These are phyloP conservation scores for Heteractis magnifica DNA, from an alignment of 92 coral and sea anemone genomes.

Conservation along the genomic window DNA sequence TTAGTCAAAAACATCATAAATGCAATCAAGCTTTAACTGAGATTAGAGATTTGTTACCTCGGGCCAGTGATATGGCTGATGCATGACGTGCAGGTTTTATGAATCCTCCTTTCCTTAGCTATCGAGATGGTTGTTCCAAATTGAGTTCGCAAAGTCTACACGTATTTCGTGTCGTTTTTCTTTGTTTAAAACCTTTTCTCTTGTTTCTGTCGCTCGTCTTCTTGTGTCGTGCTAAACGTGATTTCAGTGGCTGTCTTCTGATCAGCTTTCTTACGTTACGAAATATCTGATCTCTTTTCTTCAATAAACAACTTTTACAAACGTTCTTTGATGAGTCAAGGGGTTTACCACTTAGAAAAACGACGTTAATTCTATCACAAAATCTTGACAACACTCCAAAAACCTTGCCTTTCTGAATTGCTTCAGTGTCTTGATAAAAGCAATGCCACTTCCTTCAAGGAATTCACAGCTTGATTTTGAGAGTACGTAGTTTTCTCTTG, in stretches of 20 bases:
- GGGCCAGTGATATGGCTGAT: constrained; percentile 43
- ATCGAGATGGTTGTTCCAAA: not conserved
- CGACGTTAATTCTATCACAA: not conserved
- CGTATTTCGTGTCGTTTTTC: not conserved
- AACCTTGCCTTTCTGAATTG: not conserved
- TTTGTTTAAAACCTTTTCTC: not conserved
- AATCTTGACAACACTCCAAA: constrained; percentile 8
- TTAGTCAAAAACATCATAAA: not conserved
- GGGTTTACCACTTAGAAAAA: not conserved
- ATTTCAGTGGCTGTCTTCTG: not conserved
- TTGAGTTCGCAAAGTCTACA: not conserved
- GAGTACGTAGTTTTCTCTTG: not conserved
- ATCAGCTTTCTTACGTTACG: not conserved
- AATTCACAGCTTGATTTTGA: constrained; percentile 3
- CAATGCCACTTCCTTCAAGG: constrained; percentile 15
- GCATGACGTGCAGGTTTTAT: constrained; percentile 9
- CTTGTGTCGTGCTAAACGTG: not conserved
- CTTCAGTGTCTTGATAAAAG: constrained; percentile 4
- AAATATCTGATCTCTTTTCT: not conserved
- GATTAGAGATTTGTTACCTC: constrained; percentile 28
- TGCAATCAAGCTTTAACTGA: not conserved
- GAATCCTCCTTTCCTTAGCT: not conserved
- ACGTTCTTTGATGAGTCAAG: constrained; percentile 2
- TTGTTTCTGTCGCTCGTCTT: not conserved
- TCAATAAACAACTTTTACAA: constrained; percentile 6